Conservation (phyloP, 2,113 vertebrate species). For the Orientallactaga bullata region DNA sequence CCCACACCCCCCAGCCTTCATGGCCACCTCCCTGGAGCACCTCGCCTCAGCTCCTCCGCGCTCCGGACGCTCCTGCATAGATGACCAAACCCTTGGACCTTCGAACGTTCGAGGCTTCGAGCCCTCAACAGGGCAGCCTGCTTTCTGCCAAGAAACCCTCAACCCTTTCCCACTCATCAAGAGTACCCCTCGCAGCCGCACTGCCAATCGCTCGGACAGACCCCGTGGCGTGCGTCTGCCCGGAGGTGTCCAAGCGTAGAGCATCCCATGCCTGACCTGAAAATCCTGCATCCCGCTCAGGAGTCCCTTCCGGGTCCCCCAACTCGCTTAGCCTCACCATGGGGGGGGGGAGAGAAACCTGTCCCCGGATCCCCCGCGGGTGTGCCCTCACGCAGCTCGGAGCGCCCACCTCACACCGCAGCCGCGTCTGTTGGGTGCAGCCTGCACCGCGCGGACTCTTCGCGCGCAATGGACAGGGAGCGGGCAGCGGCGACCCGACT, state of each 20-base stretch:
- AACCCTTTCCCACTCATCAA: fast-evolving
- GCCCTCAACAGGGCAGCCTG: background rate
- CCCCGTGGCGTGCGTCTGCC: background rate
- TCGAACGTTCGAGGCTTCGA: background rate
- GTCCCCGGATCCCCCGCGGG: no score
- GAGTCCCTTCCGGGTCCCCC: background rate
- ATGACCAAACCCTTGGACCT: background rate
- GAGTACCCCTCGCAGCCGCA: background rate
- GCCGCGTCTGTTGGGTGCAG: background rate
- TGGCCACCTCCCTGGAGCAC: background rate
- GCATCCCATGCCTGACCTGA: background rate
- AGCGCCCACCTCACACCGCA: conserved; percentile 53
- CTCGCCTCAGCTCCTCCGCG: background rate
- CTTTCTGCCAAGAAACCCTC: background rate
- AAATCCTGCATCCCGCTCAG: background rate
- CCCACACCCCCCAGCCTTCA: background rate
- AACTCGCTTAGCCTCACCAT: background rate
- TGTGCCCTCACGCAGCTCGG: background rate
- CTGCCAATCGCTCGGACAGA: background rate
- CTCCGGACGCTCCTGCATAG: background rate
- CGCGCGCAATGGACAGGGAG: background rate
- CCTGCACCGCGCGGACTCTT: no score
- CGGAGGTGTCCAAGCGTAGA: background rate
- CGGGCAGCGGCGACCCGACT: background rate
- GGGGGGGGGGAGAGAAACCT: background rate